Evolutionary conservation across 2,888 invertebrate genomes (phyloP), one percentile per base, ranked within the genome.

Genomic region (Erynnis tages): DNA sequence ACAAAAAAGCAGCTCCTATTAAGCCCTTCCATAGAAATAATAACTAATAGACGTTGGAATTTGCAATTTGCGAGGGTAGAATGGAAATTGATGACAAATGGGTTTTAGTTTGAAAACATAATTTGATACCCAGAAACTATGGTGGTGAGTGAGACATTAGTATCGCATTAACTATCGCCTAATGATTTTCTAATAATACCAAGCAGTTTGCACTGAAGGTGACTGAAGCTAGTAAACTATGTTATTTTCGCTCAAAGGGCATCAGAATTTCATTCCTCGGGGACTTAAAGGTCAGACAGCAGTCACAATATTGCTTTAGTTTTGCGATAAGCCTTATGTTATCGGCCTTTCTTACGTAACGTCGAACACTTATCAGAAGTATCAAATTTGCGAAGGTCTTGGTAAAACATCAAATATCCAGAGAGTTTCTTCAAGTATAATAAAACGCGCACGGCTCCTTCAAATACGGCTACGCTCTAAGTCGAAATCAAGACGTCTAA

Each of bases 61-160:
- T 32, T 21, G 32, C 45, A 34, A 45, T 45, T 45, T 34, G 14
- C 34, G 32, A 45, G 32, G n/a, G 45, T 14, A 14, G 23, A 34
- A 34, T 44, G 37, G 19, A 44, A 52, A 52, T 52, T 35, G 35
- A 44, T 37, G 52, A 44, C 44, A 44, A 44, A 52, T 52, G 52
- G 30, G 37, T 52, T 44, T 52, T 44, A 37, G 35, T 27, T 52
- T 29, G 52, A 52, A 52, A 52, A 52, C 29, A 44, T 44, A 52
- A 50, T 44, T 52, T 10, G 35, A 37, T 52, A 52, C 52, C 19
- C 16, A 37, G 52, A 35, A 44, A 52, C 52, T 37, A 37, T 30
- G 37, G 46, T n/a, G 7, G 35, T 11, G 52, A 52, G 29, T 52
- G 37, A 52, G 52, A 44, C 52, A 52, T 52, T 52, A 52, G 21